A percentile compares a stretch with the other conserved stretches of the same genome.
These are phyloP conservation scores for Rosalia funebris DNA, from an alignment of 2,888 invertebrate genomes.

Conservation along the genomic window DNA sequence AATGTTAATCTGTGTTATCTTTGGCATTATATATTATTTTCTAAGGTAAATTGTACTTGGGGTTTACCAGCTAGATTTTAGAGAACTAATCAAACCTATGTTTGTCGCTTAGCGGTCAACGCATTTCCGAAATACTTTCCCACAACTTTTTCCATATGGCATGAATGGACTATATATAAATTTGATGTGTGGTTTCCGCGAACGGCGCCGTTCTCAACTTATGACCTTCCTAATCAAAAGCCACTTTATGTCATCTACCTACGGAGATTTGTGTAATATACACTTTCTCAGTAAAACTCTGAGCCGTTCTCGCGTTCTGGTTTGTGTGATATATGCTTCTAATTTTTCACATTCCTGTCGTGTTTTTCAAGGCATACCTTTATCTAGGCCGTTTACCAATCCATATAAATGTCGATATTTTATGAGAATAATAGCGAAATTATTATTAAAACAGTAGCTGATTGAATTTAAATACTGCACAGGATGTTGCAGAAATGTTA, in stretches of 20 bases:
- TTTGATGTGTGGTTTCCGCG: constrained; percentile 10
- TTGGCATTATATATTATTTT: too few species aligned
- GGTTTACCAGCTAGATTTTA: too few species aligned
- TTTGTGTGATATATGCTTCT: constrained; percentile 38
- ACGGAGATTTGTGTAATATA: constrained; percentile 43
- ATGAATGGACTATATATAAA: background rate
- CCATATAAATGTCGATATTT: constrained; percentile 37
- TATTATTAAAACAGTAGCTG: constrained; percentile 34
- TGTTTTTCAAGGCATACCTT: constrained; percentile 44
- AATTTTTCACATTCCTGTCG: constrained; percentile 45
- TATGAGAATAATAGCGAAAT: constrained; percentile 25
- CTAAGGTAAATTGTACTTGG: too few species aligned
- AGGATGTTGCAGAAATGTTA: constrained; percentile 37
- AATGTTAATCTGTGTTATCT: too few species aligned
- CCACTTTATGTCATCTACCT: constrained; percentile 46
- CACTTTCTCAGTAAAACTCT: too few species aligned
- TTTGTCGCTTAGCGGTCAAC: constrained; percentile 5
- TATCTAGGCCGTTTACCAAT: constrained; percentile 44
- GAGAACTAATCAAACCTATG: too few species aligned
- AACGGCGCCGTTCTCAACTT: constrained; percentile 10
- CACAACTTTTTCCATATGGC: constrained; percentile 31
- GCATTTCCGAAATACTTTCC: constrained; percentile 20
- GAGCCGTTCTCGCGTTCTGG: constrained; percentile 35
- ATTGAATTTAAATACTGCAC: constrained; percentile 34
- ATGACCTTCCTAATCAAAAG: constrained; percentile 46